phyloP scores from a whole-genome alignment of 2,797 vertebrate species.

The Merluccius polli region DNA sequence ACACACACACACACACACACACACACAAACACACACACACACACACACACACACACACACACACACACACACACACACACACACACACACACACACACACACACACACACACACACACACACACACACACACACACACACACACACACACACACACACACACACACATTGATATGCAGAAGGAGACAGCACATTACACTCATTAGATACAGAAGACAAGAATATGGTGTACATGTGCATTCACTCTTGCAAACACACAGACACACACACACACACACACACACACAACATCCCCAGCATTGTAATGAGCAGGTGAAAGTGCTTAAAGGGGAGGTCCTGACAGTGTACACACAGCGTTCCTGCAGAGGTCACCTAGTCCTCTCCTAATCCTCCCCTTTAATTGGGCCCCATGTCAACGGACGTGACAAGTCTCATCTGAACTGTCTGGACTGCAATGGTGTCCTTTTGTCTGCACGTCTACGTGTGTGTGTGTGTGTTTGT shows the following conservation, averaged over 20 bases:
- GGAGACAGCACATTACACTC: too few species aligned
- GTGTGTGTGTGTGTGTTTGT: conserved; percentile 9
- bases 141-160: not conserved
- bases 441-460: conserved; percentile 47
- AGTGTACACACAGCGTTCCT: conserved; percentile 76
- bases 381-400: conserved; percentile 82
- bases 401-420: conserved; percentile 72
- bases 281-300: conserved; percentile 28
- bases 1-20: not conserved
- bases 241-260: not conserved
- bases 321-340: conserved; percentile 74
- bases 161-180: not conserved
- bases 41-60: too few species aligned
- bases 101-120: too few species aligned
- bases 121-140: too few species aligned
- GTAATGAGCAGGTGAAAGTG: conserved; percentile 84
- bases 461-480: conserved; percentile 2
- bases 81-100: too few species aligned
- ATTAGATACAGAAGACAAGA: not conserved
- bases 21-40: not conserved
- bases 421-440: conserved; percentile 77
- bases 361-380: conserved; percentile 77
- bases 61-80: too few species aligned
- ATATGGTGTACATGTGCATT: not conserved
- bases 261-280: not conserved